Percentiles rank a stretch among this genome's conserved stretches.
These are phyloP conservation scores for Himalopsyche japonica DNA, from an alignment of 2,888 invertebrate genomes.

Conservation along the genomic window DNA sequence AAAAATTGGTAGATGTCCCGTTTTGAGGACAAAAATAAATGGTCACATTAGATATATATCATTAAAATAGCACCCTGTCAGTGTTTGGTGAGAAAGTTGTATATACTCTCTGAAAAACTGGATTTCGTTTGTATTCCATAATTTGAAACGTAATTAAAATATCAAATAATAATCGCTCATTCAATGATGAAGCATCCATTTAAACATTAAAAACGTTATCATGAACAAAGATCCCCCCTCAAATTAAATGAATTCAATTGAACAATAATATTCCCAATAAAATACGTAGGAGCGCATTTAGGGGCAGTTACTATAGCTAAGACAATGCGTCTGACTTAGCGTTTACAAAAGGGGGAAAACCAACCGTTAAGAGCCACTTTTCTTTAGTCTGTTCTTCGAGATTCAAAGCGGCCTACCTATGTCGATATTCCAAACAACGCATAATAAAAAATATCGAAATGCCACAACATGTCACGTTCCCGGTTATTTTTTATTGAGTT, in stretches of 20 bases:
- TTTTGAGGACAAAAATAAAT: too few relatives aligned
- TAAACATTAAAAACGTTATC: too few relatives aligned
- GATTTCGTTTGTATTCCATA: too few relatives aligned
- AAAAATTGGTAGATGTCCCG: too few relatives aligned
- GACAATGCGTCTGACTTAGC: slow-evolving; percentile 23
- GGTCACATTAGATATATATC: too few relatives aligned
- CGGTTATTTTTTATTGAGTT: slow-evolving; percentile 14
- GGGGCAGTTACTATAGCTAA: background rate
- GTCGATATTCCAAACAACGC: slow-evolving; percentile 4
- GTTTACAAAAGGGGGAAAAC: slow-evolving; percentile 6
- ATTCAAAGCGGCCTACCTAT: background rate
- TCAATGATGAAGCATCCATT: too few relatives aligned
- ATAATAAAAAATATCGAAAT: background rate
- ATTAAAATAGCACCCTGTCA: too few relatives aligned
- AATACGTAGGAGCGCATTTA: background rate
- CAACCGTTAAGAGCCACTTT: slow-evolving; percentile 9
- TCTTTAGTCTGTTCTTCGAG: background rate
- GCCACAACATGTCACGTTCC: slow-evolving; percentile 12
- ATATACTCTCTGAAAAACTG: too few relatives aligned
- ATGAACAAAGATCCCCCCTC: background rate
- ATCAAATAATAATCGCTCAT: too few relatives aligned
- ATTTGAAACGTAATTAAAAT: too few relatives aligned
- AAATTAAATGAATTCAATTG: background rate
- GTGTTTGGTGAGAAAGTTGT: too few relatives aligned
- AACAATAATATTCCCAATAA: background rate